Conservation (phyloP, 2,113 vertebrate species). For the Eurypyga helias region DNA sequence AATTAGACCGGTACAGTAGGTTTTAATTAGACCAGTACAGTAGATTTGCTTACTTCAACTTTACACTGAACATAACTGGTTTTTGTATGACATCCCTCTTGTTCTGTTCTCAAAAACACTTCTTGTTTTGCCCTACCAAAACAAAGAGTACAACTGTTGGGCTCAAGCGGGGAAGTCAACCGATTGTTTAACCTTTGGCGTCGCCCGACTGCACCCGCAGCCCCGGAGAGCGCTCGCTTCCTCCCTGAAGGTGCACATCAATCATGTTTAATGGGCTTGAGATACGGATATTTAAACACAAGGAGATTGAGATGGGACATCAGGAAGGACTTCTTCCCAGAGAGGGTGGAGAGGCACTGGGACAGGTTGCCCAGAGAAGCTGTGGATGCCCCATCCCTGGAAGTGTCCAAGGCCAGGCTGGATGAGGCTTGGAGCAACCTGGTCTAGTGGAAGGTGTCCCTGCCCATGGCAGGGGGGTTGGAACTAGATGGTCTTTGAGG, state of each 20-base stretch:
- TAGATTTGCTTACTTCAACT: conserved; percentile 5
- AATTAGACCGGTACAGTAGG: neutral
- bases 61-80: neutral
- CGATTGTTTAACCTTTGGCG: conserved; percentile 67
- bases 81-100: conserved; percentile 42
- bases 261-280: neutral
- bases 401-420: no score
- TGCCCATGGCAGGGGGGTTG: no score
- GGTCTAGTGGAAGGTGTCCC: no score
- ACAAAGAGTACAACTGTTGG: conserved; percentile 63
- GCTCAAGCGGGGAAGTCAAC: conserved; percentile 33
- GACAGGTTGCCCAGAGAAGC: no score
- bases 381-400: no score
- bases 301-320: no score
- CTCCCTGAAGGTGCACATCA: neutral
- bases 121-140: neutral
- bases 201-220: neutral
- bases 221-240: neutral
- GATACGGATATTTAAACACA: neutral
- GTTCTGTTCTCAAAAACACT: conserved; percentile 62
- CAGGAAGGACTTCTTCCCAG: no score
- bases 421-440: no score
- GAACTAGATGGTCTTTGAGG: no score
- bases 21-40: neutral
- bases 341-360: no score